A percentile compares a stretch with the other conserved stretches of the same genome.
Evolutionary conservation across 2,113 vertebrate species (phyloP).

Genomic region (Lanius collurio): DNA sequence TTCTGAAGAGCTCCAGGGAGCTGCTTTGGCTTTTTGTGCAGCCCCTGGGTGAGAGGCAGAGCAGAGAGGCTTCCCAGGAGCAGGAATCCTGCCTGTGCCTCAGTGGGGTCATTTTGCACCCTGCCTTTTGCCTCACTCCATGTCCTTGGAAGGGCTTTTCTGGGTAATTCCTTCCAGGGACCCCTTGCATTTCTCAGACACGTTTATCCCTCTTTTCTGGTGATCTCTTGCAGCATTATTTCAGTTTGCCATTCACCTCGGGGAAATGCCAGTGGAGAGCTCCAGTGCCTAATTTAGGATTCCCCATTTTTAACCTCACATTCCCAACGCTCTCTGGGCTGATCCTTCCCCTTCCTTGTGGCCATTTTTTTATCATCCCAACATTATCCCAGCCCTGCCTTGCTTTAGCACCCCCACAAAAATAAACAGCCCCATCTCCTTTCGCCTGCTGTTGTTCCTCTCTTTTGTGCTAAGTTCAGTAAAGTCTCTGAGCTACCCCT

Average conservation of each 20-base stretch:
- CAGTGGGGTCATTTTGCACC: background rate
- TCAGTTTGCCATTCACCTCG: background rate
- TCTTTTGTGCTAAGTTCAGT: constrained; percentile 19
- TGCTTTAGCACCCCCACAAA: background rate
- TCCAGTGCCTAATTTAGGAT: background rate
- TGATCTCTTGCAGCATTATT: background rate
- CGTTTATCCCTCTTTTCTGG: background rate
- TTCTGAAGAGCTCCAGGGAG: background rate
- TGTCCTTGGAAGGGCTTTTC: background rate
- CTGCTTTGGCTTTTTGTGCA: background rate
- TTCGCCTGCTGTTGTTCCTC: constrained; percentile 8
- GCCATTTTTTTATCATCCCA: background rate
- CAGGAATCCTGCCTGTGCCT: background rate
- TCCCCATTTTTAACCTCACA: background rate
- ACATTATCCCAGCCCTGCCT: background rate
- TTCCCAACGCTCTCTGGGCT: background rate
- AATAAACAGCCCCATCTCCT: background rate
- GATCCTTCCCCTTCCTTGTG: background rate
- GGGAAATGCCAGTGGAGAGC: background rate
- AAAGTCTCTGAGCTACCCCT: constrained; percentile 11
- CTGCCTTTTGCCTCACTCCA: background rate
- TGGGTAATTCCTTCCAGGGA: background rate
- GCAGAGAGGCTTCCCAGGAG: background rate
- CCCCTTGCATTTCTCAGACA: background rate
- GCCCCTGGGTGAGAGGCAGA: background rate